These are phyloP conservation scores for Triplophysa bombifrons DNA, from an alignment of 2,797 vertebrate genomes.

Conservation along the genomic window DNA sequence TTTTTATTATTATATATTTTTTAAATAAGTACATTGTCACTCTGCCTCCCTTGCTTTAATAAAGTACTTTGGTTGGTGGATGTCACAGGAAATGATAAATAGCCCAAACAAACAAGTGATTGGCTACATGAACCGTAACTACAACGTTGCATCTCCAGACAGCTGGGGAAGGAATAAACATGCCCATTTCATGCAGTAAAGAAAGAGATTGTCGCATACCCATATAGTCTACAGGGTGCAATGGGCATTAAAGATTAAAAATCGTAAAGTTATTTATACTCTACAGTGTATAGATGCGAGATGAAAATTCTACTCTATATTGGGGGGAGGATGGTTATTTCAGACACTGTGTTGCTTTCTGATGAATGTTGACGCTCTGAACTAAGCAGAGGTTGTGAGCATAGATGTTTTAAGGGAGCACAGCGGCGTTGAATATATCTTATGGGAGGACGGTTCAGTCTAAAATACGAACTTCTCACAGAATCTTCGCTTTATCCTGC, in stretches of 20 bases:
- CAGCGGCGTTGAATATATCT: conserved; percentile 21
- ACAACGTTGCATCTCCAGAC: conserved; percentile 2
- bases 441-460: conserved; percentile 47
- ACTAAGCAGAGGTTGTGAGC: conserved; percentile 31
- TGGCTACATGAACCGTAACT: conserved; percentile 28
- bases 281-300: conserved; percentile 52
- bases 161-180: conserved; percentile 45
- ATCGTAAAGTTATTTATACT: conserved; percentile 63
- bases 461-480: conserved; percentile 55
- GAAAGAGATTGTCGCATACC: conserved; percentile 50
- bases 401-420: conserved; percentile 32
- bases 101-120: conserved; percentile 30
- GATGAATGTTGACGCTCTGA: conserved; percentile 39
- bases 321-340: conserved; percentile 43
- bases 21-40: conserved; percentile 82
- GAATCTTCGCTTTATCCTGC: conserved; percentile 46
- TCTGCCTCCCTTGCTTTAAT: conserved; percentile 68
- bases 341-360: conserved; percentile 53
- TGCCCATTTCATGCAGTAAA: conserved; percentile 18
- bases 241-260: conserved; percentile 62
- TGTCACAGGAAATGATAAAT: conserved; percentile 45
- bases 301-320: conserved; percentile 45
- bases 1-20: conserved; percentile 89
- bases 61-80: conserved; percentile 54
- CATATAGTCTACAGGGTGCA: conserved; percentile 48